Evolutionary conservation across 2,113 vertebrate species (phyloP).

Genomic region (Elephantulus edwardii): DNA sequence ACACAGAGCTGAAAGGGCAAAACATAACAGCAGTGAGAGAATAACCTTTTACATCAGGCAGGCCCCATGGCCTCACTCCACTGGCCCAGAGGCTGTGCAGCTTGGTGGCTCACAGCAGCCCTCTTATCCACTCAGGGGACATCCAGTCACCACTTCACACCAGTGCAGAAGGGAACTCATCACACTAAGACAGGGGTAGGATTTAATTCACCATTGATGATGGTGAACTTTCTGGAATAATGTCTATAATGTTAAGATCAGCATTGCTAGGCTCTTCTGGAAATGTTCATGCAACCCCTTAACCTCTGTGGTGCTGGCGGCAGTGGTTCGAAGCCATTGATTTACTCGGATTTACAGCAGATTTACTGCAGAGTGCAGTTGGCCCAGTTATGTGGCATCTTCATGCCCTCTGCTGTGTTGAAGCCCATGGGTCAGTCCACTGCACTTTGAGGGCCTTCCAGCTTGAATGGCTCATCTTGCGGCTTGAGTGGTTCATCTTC

Average conservation of each 20-base stretch:
- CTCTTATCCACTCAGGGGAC: background rate
- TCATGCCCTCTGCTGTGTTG: too few species aligned
- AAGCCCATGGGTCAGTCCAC: too few species aligned
- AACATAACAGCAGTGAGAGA: constrained; percentile 63
- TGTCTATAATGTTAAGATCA: background rate
- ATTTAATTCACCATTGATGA: constrained; percentile 12
- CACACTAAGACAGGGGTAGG: background rate
- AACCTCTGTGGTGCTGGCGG: background rate
- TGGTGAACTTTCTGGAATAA: background rate
- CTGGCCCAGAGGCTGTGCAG: constrained; percentile 7
- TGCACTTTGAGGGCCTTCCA: too few species aligned
- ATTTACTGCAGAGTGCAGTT: too few species aligned
- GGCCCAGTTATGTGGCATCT: too few species aligned
- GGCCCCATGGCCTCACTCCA: constrained; percentile 64
- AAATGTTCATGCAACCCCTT: background rate
- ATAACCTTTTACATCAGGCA: constrained; percentile 69
- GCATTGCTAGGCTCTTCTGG: background rate
- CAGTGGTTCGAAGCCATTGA: too few species aligned
- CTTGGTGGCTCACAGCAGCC: constrained; percentile 35
- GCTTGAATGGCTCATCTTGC: too few species aligned
- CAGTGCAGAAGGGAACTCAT: background rate
- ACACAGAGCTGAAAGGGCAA: constrained; percentile 68
- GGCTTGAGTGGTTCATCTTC: too few species aligned
- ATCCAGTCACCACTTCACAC: background rate
- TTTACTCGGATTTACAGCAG: too few species aligned